phyloP scores from a whole-genome alignment of 2,797 vertebrate species.

The Lemur catta region DNA sequence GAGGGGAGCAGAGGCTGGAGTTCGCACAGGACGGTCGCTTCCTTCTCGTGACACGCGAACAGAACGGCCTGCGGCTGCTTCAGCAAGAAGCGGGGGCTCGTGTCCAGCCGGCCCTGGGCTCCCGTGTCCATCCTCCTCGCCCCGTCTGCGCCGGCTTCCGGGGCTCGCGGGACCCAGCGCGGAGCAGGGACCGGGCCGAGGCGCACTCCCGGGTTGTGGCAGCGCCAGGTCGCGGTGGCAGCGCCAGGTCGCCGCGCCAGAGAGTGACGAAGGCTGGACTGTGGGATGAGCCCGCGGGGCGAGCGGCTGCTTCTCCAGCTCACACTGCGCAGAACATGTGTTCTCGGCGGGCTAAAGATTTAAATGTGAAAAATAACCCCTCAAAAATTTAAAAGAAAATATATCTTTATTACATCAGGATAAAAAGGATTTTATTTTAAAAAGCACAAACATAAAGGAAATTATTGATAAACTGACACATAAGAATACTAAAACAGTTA shows the following conservation, averaged over 20 bases:
- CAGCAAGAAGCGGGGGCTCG: background rate
- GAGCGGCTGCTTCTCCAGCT: background rate
- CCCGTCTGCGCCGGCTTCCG: no score
- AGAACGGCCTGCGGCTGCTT: background rate
- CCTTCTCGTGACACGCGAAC: background rate
- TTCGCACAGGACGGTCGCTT: background rate
- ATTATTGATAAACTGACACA: background rate
- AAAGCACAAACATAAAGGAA: background rate
- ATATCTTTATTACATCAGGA: background rate
- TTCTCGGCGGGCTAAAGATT: background rate
- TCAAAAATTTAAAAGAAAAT: background rate
- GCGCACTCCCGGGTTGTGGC: background rate
- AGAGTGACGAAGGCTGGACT: no score
- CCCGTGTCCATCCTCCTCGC: background rate
- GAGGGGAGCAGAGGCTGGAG: background rate
- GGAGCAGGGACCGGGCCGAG: background rate
- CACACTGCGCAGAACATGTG: background rate
- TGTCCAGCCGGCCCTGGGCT: fast-evolving
- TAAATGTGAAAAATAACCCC: background rate
- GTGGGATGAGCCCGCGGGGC: background rate
- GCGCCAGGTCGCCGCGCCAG: fast-evolving
- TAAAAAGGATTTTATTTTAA: background rate
- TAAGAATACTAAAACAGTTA: background rate
- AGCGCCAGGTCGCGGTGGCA: fast-evolving
- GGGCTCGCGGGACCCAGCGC: background rate